Base-by-base conservation (phyloP, 2,888 invertebrate species). In the Apeira syringaria region DNA sequence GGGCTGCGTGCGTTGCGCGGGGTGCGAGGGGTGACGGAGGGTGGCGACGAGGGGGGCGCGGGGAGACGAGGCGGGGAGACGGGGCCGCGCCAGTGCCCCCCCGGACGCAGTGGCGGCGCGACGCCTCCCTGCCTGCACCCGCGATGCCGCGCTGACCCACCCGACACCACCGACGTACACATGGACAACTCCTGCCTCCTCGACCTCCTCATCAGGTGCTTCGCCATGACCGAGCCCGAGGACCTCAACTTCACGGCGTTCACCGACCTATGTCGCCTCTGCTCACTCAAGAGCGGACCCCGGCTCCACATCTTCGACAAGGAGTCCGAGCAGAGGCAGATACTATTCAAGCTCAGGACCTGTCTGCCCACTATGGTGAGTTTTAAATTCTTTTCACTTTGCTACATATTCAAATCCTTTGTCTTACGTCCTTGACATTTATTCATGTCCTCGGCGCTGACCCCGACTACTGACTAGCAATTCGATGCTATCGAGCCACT, bases 271-370 rank as follows among this genome's bases (percentile, higher is more conserved):
- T 94, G 94, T 76, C 91, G 94, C 71, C 89, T 94, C 57, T 94
- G 94, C 76, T 93, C 93, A 60, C 85, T 94, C 61, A 93, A 93
- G 80, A 92, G 92, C 70, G 93, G 92, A 53, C 92, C 93, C 59
- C 90, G 94, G 74, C 90, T 94, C 60, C 92, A 93, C 74, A 92
- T 94, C 69, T 94, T 94, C 74, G 94, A 94, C 70, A 93, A 93
- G 74, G 93, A 94, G 74, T 92, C 94, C 36, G 94, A 94, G 72
- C 93, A 94, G 74, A 86, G 94, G 59, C 94, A 94, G 80, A 85
- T 94, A 57, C 85, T 93, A 44, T 93, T 93, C 74, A 94, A 94
- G 74, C 91, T 94, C 68, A 91, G 93, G 68, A 92, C 93, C 61
- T 91, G 94, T 67, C 86, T 94, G 73, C 93, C 93, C 46, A 91